Conservation (phyloP, 1,140 invertebrate species). For the Procambarus clarkii region DNA sequence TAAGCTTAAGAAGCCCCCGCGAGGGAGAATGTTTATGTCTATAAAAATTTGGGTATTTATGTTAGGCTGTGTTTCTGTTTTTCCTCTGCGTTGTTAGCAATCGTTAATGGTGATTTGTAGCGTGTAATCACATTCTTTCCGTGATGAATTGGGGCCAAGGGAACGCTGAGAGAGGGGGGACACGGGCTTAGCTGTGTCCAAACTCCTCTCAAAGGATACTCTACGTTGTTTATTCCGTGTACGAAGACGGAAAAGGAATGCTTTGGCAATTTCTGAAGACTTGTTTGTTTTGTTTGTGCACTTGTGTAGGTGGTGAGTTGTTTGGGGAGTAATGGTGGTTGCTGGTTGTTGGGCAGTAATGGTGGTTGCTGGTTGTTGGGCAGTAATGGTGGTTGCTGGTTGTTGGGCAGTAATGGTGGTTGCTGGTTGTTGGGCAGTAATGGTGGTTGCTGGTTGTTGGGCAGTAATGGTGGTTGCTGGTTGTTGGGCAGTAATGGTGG, state of each 20-base stretch:
- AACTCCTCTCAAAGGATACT: not conserved
- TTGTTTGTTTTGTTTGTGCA: not conserved
- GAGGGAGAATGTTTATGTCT: constrained; percentile 27
- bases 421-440: too few species aligned
- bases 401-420: too few species aligned
- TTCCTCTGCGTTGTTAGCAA: not conserved
- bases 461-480: too few species aligned
- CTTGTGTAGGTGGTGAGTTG: not conserved
- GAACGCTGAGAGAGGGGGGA: not conserved
- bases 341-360: too few species aligned
- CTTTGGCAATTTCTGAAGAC: not conserved
- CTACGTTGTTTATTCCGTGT: too few species aligned
- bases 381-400: too few species aligned
- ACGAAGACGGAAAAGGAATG: not conserved
- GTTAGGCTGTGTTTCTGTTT: not conserved
- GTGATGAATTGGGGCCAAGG: constrained; percentile 11
- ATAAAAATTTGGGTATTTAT: constrained; percentile 30
- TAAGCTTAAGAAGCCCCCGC: not conserved
- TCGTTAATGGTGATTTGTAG: constrained; percentile 33
- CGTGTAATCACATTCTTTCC: constrained; percentile 27
- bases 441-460: too few species aligned
- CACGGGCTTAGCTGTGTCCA: not conserved
- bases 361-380: too few species aligned
- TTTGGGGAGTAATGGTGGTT: not conserved
- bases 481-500: too few species aligned